Evolutionary conservation across 2,888 invertebrate species (phyloP), one percentile per base, ranked within the genome.

Genomic region (Drosophila affinis): DNA sequence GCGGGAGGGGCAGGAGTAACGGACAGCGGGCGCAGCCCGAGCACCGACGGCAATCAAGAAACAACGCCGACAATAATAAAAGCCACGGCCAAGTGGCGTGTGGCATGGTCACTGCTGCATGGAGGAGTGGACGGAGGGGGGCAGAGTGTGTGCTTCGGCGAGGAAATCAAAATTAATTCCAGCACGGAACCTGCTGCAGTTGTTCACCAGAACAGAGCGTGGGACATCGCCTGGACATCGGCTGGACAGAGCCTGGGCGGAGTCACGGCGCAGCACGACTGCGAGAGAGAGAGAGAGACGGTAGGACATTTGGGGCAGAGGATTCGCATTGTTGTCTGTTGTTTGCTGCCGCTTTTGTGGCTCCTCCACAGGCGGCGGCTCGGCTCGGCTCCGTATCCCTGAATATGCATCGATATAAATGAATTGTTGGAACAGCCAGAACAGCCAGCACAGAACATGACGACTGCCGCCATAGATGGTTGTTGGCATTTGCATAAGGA

Each of bases 131-230:
- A 2, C 18, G 6, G 6, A 1, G 6, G 27, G 7, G 27, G 24
- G 12, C 29, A 29, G 9, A 32, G 32, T 32, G 32, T 32, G 32
- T 32, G 12, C 7, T 27, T 27, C 12, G 54, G 45, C 55, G 62
- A 55, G 79, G 75, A 68, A 83, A 84, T 87, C 87, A 70, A 87
- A 84, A 84, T 84, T 86, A 84, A 84, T 84, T 84, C 80, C 79
- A 85, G 78, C 75, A 70, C 86, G 83, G 87, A 87, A 84, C 75
- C 82, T 78, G 82, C 83, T 81, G 83, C 85, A 83, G 83, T 83
- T 87, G 87, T 81, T 74, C 82, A 85, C 82, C 79, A 79, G 82
- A 81, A 73, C 87, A 79, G 73, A 55, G 72, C 68, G 3, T 0
- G 21, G 21, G 21, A 21, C 21, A 21, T 21, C 21, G 21, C 21